phyloP scores from a whole-genome alignment of 1,140 invertebrate species.

The Cherax destructor region DNA sequence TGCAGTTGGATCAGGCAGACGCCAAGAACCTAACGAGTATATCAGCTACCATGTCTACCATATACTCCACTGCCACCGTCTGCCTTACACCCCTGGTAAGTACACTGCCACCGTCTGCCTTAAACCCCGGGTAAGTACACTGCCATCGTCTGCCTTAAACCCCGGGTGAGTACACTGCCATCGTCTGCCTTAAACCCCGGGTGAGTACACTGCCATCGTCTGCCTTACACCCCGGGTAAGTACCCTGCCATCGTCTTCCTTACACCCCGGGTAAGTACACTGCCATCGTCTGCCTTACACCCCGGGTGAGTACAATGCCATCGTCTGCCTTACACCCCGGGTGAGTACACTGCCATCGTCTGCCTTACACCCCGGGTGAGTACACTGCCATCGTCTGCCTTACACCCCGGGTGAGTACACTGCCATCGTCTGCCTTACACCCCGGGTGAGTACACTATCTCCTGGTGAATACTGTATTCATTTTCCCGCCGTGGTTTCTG shows the following conservation, averaged over 20 bases:
- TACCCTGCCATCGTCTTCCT: conserved; percentile 15
- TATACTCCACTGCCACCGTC: conserved; percentile 24
- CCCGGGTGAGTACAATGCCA: not conserved
- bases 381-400: conserved; percentile 21
- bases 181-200: conserved; percentile 7
- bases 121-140: not conserved
- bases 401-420: not conserved
- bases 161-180: not conserved
- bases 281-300: not conserved
- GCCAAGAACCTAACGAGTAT: conserved; percentile 7
- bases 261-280: not conserved
- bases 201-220: conserved; percentile 15
- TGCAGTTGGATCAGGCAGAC: conserved; percentile 3
- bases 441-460: not conserved
- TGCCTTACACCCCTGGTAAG: conserved; percentile 6
- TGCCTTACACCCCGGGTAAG: conserved; percentile 9
- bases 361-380: conserved; percentile 9
- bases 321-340: not conserved
- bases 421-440: not conserved
- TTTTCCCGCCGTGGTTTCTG: too few species aligned
- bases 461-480: too few species aligned
- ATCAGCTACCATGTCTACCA: not conserved
- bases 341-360: conserved; percentile 18
- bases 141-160: conserved; percentile 5
- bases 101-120: conserved; percentile 24